A percentile compares a stretch with the other conserved stretches of the same genome.
Evolutionary conservation across 2,113 vertebrate genomes (phyloP).

Genomic region (Vicugna pacos): DNA sequence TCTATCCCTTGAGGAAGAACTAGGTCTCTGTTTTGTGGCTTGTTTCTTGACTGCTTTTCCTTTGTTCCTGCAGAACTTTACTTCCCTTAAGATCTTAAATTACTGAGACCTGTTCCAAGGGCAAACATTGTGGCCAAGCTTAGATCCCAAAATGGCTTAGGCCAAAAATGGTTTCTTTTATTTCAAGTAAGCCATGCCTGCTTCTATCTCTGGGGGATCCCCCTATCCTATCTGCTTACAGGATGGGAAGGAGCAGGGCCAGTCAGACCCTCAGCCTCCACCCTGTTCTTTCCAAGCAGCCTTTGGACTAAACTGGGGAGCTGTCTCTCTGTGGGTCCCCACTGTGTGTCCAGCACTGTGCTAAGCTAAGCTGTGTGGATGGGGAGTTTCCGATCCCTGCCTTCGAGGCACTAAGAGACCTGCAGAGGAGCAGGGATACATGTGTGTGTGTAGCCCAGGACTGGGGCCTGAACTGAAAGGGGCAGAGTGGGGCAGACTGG

Average conservation of each 20-base stretch:
- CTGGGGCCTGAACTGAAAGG: neutral
- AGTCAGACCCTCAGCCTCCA: neutral
- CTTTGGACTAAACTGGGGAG: neutral
- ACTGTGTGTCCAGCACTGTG: neutral
- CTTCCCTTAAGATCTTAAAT: too few species aligned
- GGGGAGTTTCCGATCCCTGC: neutral
- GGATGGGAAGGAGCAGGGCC: rapidly evolving
- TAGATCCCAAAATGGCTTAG: too few species aligned
- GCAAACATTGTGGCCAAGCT: too few species aligned
- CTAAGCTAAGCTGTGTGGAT: neutral
- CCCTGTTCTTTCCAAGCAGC: neutral
- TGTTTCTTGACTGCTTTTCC: too few species aligned
- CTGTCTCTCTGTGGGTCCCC: neutral
- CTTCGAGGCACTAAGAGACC: neutral
- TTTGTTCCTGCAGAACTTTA: too few species aligned
- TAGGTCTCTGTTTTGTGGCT: too few species aligned
- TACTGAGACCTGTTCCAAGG: too few species aligned
- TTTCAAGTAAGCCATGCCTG: too few species aligned
- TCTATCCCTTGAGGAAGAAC: too few species aligned
- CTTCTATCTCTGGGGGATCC: too few species aligned
- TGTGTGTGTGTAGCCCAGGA: neutral
- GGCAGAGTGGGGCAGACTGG: neutral
- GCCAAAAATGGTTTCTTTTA: too few species aligned
- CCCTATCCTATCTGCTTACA: too few species aligned
- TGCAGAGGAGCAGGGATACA: neutral